phyloP scores from a whole-genome alignment of 2,888 invertebrate genomes.

The Drosophila prolongata region DNA sequence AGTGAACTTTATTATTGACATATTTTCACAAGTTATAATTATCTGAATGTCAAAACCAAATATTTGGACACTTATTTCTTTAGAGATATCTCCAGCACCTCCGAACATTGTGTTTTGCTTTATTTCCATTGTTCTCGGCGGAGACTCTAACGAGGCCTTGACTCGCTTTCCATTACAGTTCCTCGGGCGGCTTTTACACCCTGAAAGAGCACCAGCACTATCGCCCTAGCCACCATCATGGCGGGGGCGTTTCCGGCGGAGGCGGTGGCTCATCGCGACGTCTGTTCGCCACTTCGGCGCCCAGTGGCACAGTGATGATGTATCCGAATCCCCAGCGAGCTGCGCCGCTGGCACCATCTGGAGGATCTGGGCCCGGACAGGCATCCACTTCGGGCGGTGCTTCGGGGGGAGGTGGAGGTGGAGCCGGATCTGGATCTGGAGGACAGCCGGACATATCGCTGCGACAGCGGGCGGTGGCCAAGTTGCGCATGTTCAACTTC shows the following conservation, averaged over 20 bases:
- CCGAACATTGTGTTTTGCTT: not conserved
- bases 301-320: constrained; percentile 83
- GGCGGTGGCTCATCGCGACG: constrained; percentile 64
- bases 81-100: not conserved
- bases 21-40: too few relatives aligned
- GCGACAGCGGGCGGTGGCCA: constrained; percentile 84
- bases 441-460: constrained; percentile 82
- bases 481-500: constrained; percentile 85
- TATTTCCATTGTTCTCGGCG: not conserved
- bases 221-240: constrained; percentile 62
- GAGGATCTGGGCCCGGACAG: constrained; percentile 25
- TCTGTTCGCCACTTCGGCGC: constrained; percentile 80
- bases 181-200: constrained; percentile 82
- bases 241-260: constrained; percentile 42
- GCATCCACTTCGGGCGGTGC: constrained; percentile 12
- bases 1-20: too few relatives aligned
- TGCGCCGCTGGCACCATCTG: constrained; percentile 14
- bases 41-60: too few relatives aligned
- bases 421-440: constrained; percentile 36
- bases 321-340: constrained; percentile 79
- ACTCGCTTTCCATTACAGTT: constrained; percentile 55
- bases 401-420: constrained; percentile 3
- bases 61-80: not conserved
- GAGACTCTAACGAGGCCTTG: not conserved
- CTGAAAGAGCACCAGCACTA: constrained; percentile 78